These are phyloP conservation scores for Alosa alosa DNA, from an alignment of 2,113 vertebrate species.

Conservation along the genomic window DNA sequence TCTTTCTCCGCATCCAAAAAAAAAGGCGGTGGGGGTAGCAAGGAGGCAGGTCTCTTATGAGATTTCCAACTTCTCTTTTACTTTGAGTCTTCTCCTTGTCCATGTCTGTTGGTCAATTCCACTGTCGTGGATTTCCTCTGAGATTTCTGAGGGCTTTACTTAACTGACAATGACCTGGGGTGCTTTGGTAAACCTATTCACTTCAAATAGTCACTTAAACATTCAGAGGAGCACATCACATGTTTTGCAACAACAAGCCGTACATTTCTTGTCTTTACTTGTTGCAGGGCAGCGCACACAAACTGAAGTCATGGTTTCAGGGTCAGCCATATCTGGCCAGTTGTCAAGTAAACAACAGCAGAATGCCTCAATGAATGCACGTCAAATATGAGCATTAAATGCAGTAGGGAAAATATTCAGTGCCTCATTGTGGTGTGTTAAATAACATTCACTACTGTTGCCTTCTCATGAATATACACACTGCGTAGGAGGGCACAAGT, in stretches of 20 bases:
- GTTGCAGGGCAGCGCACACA: not conserved
- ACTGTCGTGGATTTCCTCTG: slow-evolving; percentile 62
- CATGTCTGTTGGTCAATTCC: slow-evolving; percentile 54
- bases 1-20: slow-evolving; percentile 68
- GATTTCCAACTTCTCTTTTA: slow-evolving; percentile 61
- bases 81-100: slow-evolving; percentile 58
- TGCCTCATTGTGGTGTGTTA: slow-evolving; percentile 13
- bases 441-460: slow-evolving; percentile 22
- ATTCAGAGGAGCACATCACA: not conserved
- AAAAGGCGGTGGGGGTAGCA: slow-evolving; percentile 42
- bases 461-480: slow-evolving; percentile 54
- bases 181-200: slow-evolving; percentile 43
- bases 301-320: not conserved
- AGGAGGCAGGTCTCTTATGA: slow-evolving; percentile 63
- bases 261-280: not conserved
- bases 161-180: slow-evolving; percentile 61
- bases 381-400: not conserved
- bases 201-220: slow-evolving; percentile 5
- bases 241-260: not conserved
- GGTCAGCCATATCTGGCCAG: not conserved
- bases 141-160: slow-evolving; percentile 58
- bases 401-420: not conserved
- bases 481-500: slow-evolving; percentile 51
- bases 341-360: not conserved
- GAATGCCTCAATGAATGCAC: not conserved